Base-by-base conservation (phyloP, 2,888 invertebrate species). In the Drosophila pegasa region DNA sequence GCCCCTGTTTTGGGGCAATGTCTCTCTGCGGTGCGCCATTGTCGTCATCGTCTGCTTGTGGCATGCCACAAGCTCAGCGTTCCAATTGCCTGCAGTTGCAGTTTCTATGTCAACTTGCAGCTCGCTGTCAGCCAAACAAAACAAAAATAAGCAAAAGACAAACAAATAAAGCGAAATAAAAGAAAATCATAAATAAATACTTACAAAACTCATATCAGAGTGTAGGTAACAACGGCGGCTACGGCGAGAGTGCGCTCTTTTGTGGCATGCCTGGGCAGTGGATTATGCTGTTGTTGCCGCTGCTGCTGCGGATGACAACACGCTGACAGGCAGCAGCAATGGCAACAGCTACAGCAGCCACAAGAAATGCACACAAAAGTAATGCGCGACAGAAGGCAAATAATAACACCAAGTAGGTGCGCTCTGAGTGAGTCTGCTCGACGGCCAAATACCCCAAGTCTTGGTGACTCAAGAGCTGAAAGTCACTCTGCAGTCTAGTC, bases 21-120 rank as follows among this genome's bases (percentile, higher is more conserved):
- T 31, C 27, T 50, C 10, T 43, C 35, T 35, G 38, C 38, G 47
- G 48, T 29, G 25, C 45, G 18, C n/a, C 48, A 58, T 71, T 67
- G 68, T 58, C 68, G 63, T 64, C 73, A 60, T 63, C 69, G 78
- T 60, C 76, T 77, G 75, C 41, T 75, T 71, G 79, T 78, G 79
- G 75, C 76, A 71, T 78, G 79, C 79, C 76, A 61, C 79, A 47
- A 51, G 60, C 58, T 14, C 51, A 56, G 37, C 59, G 58, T 45
- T 50, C 66, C 66, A 76, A 61, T 74, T 61, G 66, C 66, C 60
- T 27, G 75, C 59, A 70, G 55, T 54, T 60, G 70, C 70, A 48
- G 55, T 45, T 45, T 70, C 27, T 55, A 55, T 33, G 70, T 69
- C 71, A 63, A 55, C 64, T 64, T 55, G 67, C 37, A 22, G 31